Evolutionary conservation across 2,888 invertebrate species (phyloP), one percentile per base, ranked within the genome.

Genomic region (Augochlorella aurata): DNA sequence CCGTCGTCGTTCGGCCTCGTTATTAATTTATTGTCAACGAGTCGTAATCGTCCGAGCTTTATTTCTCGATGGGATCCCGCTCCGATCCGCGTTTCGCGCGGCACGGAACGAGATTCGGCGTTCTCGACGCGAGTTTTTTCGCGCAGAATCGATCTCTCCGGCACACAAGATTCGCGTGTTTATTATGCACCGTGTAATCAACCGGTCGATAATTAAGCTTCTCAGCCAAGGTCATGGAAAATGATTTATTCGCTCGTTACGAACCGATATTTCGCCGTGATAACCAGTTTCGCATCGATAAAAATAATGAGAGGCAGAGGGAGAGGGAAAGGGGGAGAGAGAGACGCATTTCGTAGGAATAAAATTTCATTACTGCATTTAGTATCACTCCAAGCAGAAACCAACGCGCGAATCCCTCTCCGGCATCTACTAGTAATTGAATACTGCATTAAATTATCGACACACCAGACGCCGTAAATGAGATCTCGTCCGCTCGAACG

Each of bases 11-110:
- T 58, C 21, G 2, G 21, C 14, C 21, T 5, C 21, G 21, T 58
- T 58, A 58, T 58, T 58, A 58, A 58, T 58, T 58, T 58, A 58
- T 24, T 58, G 54, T 58, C 54, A 58, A 54, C n/a, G 21, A 21
- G 14, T 14, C 12, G 54, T 24, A 24, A 58, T 58, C 54, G 12
- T 7, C 14, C 21, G 0, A 14, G 21, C 10, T 58, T 58, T 58
- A 58, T 58, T 24, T 58, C 21, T 21, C 14, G 21, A 58, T 24
- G 21, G 14, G n/a, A 58, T 21, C 21, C 54, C 54, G 21, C 54
- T 58, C 21, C 12, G 14, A 54, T 21, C 21, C 21, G n/a, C 3
- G 10, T n/a, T n/a, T 14, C 12, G 2, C 29, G 7, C 7, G 14
- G 16, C 24, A 7, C 8, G 8, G 16, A 29, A 29, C 29, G 29